Evolutionary conservation across 2,113 vertebrate species (phyloP).

Genomic region (Tauraco erythrolophus): DNA sequence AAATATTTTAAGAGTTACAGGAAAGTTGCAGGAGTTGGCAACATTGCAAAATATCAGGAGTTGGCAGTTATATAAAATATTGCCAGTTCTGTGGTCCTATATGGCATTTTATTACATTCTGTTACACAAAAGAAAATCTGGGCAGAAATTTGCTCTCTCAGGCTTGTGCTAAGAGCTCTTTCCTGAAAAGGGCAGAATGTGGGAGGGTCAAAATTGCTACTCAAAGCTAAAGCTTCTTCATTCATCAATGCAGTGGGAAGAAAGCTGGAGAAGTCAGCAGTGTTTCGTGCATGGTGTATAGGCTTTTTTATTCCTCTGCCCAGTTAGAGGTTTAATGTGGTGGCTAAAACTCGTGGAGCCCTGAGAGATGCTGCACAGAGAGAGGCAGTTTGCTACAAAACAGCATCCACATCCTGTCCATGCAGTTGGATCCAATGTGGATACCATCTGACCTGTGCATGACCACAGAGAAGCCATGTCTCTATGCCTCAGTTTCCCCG

Average conservation of each 20-base stretch:
- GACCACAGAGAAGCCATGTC: neutral
- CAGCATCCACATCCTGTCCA: neutral
- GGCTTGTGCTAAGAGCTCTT: neutral
- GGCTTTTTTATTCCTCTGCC: neutral
- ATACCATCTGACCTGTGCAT: neutral
- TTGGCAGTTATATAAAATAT: neutral
- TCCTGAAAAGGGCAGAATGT: neutral
- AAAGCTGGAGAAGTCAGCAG: neutral
- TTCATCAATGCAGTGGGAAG: neutral
- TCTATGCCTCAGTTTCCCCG: neutral
- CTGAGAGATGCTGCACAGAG: neutral
- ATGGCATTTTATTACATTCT: neutral
- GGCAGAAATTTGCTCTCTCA: neutral
- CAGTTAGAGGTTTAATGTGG: neutral
- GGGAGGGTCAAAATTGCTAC: neutral
- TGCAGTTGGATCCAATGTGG: neutral
- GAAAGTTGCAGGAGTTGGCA: neutral
- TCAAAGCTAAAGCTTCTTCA: neutral
- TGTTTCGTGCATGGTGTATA: rapidly evolving
- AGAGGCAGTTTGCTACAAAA: neutral
- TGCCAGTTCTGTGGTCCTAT: neutral
- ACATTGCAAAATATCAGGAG: neutral
- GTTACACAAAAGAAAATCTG: neutral
- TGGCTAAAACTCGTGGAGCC: neutral
- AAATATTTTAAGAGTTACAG: neutral